Conservation (phyloP, 2,888 invertebrate species). For the Clostera curtula region DNA sequence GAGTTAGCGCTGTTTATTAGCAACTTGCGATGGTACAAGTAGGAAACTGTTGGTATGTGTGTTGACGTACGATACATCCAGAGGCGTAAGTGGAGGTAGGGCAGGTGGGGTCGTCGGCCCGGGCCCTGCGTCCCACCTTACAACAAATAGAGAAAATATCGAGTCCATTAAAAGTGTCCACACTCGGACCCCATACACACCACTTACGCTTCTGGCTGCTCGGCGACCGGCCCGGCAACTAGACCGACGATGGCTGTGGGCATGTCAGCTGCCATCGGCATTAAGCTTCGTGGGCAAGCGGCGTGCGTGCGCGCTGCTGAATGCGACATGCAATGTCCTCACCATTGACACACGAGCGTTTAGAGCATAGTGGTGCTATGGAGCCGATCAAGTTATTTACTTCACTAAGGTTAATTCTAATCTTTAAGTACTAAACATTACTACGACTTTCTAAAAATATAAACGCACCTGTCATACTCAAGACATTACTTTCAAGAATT, state of each 20-base stretch:
- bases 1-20: constrained; percentile 41
- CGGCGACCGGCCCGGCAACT: too few relatives aligned
- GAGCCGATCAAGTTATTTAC: constrained; percentile 49
- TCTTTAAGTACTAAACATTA: constrained; percentile 20
- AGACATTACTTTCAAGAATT: too few relatives aligned
- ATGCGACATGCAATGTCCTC: constrained; percentile 39
- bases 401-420: constrained; percentile 25
- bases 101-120: constrained; percentile 73
- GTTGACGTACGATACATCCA: constrained; percentile 75
- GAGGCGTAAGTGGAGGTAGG: constrained; percentile 75
- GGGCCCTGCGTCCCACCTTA: constrained; percentile 74
- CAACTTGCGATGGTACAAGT: constrained; percentile 26
- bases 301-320: constrained; percentile 23
- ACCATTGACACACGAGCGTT: constrained; percentile 52
- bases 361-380: constrained; percentile 70
- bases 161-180: constrained; percentile 58
- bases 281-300: constrained; percentile 16
- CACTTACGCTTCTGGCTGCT: constrained; percentile 71
- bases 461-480: too few relatives aligned
- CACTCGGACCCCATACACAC: constrained; percentile 62
- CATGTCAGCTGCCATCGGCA: constrained; percentile 15
- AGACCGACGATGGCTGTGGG: too few relatives aligned
- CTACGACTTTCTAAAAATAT: constrained; percentile 3
- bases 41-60: constrained; percentile 30
- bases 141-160: constrained; percentile 69